A percentile compares a stretch with the other conserved stretches of the same genome.
Evolutionary conservation across 2,888 invertebrate species (phyloP).

Genomic region (Hydrotaea cyrtoneurina): DNA sequence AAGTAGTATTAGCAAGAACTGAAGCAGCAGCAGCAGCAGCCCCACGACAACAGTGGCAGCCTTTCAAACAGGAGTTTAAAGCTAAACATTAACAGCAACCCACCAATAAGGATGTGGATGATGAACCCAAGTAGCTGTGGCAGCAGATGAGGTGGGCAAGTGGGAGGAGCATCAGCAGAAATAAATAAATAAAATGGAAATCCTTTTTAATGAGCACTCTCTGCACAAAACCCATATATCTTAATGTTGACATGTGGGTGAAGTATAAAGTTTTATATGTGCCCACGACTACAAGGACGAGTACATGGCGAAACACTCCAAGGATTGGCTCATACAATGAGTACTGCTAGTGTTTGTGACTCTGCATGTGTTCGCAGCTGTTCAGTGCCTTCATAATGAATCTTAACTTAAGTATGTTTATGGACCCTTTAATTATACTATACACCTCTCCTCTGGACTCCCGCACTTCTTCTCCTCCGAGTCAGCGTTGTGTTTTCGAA

Average conservation of each 20-base stretch:
- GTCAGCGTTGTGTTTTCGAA: not conserved
- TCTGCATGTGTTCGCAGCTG: slow-evolving; percentile 33
- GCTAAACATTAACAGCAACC: slow-evolving; percentile 5
- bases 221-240: slow-evolving; percentile 51
- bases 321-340: not conserved
- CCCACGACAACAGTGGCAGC: not conserved
- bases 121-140: not conserved
- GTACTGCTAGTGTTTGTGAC: slow-evolving; percentile 22
- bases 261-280: slow-evolving; percentile 33
- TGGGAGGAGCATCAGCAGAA: slow-evolving; percentile 5
- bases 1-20: slow-evolving; percentile 53
- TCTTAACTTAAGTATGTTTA: slow-evolving; percentile 50
- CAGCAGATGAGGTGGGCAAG: not conserved
- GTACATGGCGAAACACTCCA: not conserved
- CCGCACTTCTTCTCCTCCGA: not conserved
- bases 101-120: not conserved
- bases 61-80: not conserved
- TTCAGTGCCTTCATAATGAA: slow-evolving; percentile 36
- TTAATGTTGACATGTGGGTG: slow-evolving; percentile 62
- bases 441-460: not conserved
- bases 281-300: not conserved
- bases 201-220: slow-evolving; percentile 66
- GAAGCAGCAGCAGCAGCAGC: slow-evolving; percentile 4
- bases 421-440: slow-evolving; percentile 42
- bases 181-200: slow-evolving; percentile 59